These are phyloP conservation scores for Neosilurus hyrtlii DNA, from an alignment of 2,797 vertebrate genomes.

Conservation along the genomic window DNA sequence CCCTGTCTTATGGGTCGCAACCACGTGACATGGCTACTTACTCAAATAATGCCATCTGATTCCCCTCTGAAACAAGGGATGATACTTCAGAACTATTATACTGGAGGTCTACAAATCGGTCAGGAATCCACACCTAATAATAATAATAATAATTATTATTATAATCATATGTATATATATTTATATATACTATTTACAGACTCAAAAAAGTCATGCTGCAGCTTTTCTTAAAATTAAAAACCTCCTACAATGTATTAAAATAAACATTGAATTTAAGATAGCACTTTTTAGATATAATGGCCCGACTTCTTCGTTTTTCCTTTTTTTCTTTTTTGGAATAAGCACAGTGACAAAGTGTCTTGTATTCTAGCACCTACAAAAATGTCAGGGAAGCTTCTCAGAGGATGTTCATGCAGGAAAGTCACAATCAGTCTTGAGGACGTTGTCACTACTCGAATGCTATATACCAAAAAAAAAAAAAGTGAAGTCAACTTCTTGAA, in stretches of 20 bases:
- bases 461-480: conserved; percentile 78
- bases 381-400: conserved; percentile 79
- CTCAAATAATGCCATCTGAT: conserved; percentile 80
- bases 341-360: conserved; percentile 89
- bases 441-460: conserved; percentile 86
- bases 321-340: conserved; percentile 71
- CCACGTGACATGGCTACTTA: conserved; percentile 73
- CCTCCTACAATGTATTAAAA: conserved; percentile 99
- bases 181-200: conserved; percentile 97
- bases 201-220: conserved; percentile 94
- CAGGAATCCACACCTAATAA: conserved; percentile 96
- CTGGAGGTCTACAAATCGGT: conserved; percentile 84
- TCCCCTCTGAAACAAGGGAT: conserved; percentile 96
- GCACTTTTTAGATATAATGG: conserved; percentile 90
- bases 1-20: conserved; percentile 71
- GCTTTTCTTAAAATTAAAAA: conserved; percentile 94
- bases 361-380: conserved; percentile 92
- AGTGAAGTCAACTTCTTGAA: conserved; percentile 76
- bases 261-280: conserved; percentile 97
- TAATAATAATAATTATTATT: conserved; percentile 83
- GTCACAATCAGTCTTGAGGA: conserved; percentile 84
- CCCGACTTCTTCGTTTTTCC: conserved; percentile 74
- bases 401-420: conserved; percentile 90
- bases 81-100: conserved; percentile 82
- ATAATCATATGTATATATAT: conserved; percentile 87